Percentiles rank a stretch among this genome's conserved stretches.
These are phyloP conservation scores for Bombus consobrinus DNA, from an alignment of 1,140 invertebrate species.

Conservation along the genomic window DNA sequence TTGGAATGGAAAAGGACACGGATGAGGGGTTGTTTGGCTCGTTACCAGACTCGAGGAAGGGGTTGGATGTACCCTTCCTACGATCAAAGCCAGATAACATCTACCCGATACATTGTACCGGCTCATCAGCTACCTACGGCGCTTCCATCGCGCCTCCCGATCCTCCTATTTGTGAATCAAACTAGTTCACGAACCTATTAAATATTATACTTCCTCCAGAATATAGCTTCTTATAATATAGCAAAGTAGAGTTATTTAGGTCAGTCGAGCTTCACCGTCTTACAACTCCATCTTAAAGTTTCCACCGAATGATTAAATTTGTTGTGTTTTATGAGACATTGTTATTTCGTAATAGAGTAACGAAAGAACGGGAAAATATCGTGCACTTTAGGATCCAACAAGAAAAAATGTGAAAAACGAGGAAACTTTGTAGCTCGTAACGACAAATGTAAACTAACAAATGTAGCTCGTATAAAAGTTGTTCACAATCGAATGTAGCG, in stretches of 20 bases:
- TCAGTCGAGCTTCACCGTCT: neutral
- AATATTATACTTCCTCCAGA: slow-evolving; percentile 6
- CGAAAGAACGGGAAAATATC: no score
- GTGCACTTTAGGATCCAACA: no score
- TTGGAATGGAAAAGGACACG: slow-evolving; percentile 65
- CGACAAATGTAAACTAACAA: no score
- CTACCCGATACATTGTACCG: slow-evolving; percentile 64
- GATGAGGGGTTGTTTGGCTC: slow-evolving; percentile 52
- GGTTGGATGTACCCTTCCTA: slow-evolving; percentile 59
- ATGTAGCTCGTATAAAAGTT: no score
- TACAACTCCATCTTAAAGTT: neutral
- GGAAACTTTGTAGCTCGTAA: no score
- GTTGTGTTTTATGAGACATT: neutral
- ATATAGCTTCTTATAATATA: neutral
- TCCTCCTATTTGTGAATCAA: slow-evolving; percentile 18
- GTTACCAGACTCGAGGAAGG: slow-evolving; percentile 63
- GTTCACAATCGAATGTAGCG: no score
- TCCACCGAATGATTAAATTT: no score
- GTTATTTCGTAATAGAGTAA: no score
- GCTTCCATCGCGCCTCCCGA: slow-evolving; percentile 11
- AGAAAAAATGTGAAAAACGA: no score
- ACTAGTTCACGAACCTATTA: slow-evolving; percentile 48
- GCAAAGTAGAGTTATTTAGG: neutral
- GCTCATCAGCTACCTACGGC: slow-evolving; percentile 12
- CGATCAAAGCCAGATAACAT: slow-evolving; percentile 67